Evolutionary conservation across 2,888 invertebrate genomes (phyloP), one percentile per base, ranked within the genome.

Genomic region (Drosophila ustulata): DNA sequence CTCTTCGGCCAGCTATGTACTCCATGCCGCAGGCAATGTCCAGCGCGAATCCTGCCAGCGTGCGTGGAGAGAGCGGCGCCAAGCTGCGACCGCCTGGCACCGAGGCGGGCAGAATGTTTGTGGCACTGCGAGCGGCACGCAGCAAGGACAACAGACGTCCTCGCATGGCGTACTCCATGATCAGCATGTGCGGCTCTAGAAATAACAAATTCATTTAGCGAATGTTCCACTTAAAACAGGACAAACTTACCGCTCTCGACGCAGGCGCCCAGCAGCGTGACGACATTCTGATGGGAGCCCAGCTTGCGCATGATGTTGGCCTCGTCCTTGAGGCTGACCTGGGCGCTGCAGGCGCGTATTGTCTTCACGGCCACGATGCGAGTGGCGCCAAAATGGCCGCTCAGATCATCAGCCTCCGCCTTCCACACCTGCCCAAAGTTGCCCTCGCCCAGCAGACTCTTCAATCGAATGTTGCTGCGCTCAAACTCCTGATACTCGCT

Each of bases 351-450:
- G 78, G 96, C 96, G 89, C 96, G 96, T 59, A 96, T 95, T 8
- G 95, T 96, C 91, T 97, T 97, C 6, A 97, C 97, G 4, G 97
- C 97, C n/a, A 97, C 97, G 70, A 96, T 94, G 65, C 96, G 93
- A 23, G 96, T 96, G 69, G 96, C 93, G 0, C 96, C 96, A 75
- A 95, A 94, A 86, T 96, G 96, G 0, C 96, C 96, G 50, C 95
- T 95, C 62, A 96, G 93, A 86, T 96, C 96, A 81, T 96, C 96
- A 0, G 96, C 96, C 91, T 97, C 96, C 3, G 96, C 97, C 92
- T 96, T 96, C 96, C 96, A 96, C 18, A 97, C 96, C 94, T 96
- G 96, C 26, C 97, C 97, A 91, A 97, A 97, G 92, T 97, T 96
- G 37, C 97, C 97, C 92, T 97, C 96, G 6, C 97, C 97, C 28